Base-by-base conservation (phyloP, 1,140 invertebrate species). In the Spodoptera litura region DNA sequence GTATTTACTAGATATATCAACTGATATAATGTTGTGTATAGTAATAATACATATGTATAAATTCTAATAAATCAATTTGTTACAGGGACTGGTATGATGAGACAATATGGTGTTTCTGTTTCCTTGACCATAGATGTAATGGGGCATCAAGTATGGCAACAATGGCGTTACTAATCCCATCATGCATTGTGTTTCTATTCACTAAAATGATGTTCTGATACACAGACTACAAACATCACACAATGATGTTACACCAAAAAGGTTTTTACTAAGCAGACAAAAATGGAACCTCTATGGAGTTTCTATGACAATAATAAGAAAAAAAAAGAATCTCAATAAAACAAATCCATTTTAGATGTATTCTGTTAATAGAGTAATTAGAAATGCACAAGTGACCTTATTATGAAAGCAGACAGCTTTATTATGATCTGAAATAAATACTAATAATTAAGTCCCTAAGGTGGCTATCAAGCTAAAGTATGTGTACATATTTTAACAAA, bases 111-210 rank as follows among this genome's bases (percentile, higher is more conserved):
- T 99, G 98, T 89, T 98, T 99, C 86, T 99, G 98, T 89, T 98
- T 98, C 86, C 97, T 98, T 79, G 98, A 98, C 90, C 96, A 99
- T 87, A 96, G 98, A 85, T 99, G 98, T 92, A 99, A 99, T 87
- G 90, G 92, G 61, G 89, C 89, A 25, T 66, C 92, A 52, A 68
- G 25, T 44, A 77, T 73, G 38, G 81, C 86, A 51, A 78, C 90
- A 77, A 83, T 89, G 73, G 66, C 83, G n/a, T 74, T 88, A 53
- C 53, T 91, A 77, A 84, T 88, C 52, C 71, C 85, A 15, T 77
- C 83, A 76, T 81, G 76, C 78, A 56, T 85, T 79, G 52, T 84
- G 38, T 27, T 88, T 35, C 81, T 86, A 61, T 81, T 86, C 71
- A 83, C 44, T 70, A 87, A 83, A 79, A 78, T 78, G 82, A 56